phyloP scores from a whole-genome alignment of 2,888 invertebrate genomes.

The Cheilosia urbana region DNA sequence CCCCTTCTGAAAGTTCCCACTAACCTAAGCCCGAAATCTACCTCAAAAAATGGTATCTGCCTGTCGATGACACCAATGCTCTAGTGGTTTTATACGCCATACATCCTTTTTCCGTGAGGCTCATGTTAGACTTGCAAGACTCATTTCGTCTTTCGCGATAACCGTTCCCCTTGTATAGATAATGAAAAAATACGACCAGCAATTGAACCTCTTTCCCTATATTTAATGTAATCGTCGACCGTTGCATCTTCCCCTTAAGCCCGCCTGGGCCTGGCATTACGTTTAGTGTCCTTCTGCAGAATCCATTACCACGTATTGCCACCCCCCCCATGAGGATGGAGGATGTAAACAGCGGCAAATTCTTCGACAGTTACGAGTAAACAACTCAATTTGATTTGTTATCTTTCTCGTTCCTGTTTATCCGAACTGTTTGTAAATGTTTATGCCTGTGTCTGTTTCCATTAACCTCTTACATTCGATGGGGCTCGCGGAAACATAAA shows the following conservation, averaged over 20 bases:
- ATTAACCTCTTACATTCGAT: neutral
- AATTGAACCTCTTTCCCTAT: too few species aligned
- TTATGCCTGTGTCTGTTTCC: slow-evolving; percentile 33
- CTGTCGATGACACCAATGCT: too few species aligned
- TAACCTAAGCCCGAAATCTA: too few species aligned
- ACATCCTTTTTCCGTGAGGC: too few species aligned
- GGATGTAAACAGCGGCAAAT: slow-evolving; percentile 21
- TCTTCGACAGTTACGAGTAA: slow-evolving; percentile 37
- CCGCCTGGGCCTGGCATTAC: neutral
- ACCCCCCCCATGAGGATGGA: neutral
- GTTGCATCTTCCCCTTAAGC: neutral
- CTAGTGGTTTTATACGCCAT: too few species aligned
- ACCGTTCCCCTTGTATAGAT: too few species aligned
- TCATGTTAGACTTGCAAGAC: too few species aligned
- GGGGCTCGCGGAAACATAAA: neutral
- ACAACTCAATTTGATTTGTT: slow-evolving; percentile 59
- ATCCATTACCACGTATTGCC: neutral
- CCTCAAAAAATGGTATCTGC: too few species aligned
- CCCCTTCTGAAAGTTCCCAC: too few species aligned
- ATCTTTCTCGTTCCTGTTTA: slow-evolving; percentile 52
- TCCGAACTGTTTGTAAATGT: slow-evolving; percentile 25
- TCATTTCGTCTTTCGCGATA: too few species aligned
- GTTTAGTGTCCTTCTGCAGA: neutral
- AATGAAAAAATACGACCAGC: too few species aligned
- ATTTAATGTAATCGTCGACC: too few species aligned